Conservation (phyloP, 2,113 vertebrate genomes). For the Triplophysa tibetana region DNA sequence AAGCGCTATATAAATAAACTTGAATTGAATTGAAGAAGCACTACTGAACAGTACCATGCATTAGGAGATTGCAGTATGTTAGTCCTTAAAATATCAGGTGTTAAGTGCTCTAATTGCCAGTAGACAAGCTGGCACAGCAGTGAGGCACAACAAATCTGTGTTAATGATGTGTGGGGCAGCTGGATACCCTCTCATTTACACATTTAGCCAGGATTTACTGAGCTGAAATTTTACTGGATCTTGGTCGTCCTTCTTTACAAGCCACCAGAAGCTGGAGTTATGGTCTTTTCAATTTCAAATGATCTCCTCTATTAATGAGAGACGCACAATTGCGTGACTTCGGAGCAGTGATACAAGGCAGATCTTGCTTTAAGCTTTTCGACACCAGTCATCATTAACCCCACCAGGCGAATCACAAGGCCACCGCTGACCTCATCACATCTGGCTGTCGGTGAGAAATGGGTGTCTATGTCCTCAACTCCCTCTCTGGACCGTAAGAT, state of each 20-base stretch:
- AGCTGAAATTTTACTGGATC: constrained; percentile 51
- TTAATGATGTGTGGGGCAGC: constrained; percentile 49
- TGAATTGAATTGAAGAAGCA: too few relatives aligned
- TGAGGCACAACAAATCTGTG: constrained; percentile 56
- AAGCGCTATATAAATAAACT: too few relatives aligned
- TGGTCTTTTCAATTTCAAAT: constrained; percentile 41
- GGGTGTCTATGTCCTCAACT: constrained; percentile 66
- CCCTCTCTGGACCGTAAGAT: constrained; percentile 76
- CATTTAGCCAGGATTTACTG: constrained; percentile 49
- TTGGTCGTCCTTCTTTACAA: constrained; percentile 44
- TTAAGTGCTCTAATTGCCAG: constrained; percentile 54
- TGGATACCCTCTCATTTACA: constrained; percentile 53
- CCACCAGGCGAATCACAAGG: constrained; percentile 63
- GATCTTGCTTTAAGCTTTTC: constrained; percentile 71
- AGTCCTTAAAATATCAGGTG: constrained; percentile 31
- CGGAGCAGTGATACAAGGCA: constrained; percentile 61
- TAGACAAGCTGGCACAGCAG: constrained; percentile 48
- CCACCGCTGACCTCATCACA: constrained; percentile 73
- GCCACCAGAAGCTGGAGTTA: constrained; percentile 46
- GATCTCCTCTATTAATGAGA: constrained; percentile 47
- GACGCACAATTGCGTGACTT: constrained; percentile 62
- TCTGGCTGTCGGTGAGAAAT: constrained; percentile 80
- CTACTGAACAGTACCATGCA: neutral
- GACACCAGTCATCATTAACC: constrained; percentile 86
- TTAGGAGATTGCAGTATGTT: constrained; percentile 37